Evolutionary conservation across 2,888 invertebrate genomes (phyloP), one percentile per base, ranked within the genome.

Genomic region (Caenorhabditis sp.): DNA sequence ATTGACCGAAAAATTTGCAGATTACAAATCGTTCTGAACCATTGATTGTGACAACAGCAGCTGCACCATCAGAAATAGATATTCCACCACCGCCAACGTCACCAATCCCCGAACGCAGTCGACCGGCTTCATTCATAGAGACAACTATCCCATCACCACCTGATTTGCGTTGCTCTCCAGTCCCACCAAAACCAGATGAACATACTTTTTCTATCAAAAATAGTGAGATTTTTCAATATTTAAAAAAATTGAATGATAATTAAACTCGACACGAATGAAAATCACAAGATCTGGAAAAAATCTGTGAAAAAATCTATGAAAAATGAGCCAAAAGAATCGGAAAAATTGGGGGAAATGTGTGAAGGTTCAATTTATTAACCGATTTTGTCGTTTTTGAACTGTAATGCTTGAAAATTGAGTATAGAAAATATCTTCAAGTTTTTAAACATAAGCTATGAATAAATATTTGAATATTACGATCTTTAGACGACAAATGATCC

Each of bases 81-180:
- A 80, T 76, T 10, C 84, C 84, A 8, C 77, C 78, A 53, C 84
- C 84, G 12, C 85, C 85, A n/a, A 85, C 84, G 17, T 84, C 83
- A 1, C 85, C 85, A 17, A 82, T 85, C 54, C 85, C 84, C 1
- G 79, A 76, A 26, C 65, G 78, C 17, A 70, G 66, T 58, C 69
- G 68, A 8, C 68, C 73, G 54, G 73, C 68, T 0, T 73, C 73
- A 1, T 67, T 63, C 57, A 67, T 64, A 3, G 72, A 73, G 21
- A 21, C 58, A 0, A 63, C 31, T 7, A 62, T 68, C 14, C 73
- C 73, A 27, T 68, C 68, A 23, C 68, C 68, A 17, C 72, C 72
- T 5, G 68, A 73, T 66, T 68, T 73, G 10, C 27, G 73, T 50
- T 65, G 68, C 36, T 73, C 73, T 10, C 73, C 73, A 49, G 73